Percentiles rank a stretch among this genome's conserved stretches.
Evolutionary conservation across 2,888 invertebrate genomes (phyloP).

Genomic region (Lydus trimaculatus): DNA sequence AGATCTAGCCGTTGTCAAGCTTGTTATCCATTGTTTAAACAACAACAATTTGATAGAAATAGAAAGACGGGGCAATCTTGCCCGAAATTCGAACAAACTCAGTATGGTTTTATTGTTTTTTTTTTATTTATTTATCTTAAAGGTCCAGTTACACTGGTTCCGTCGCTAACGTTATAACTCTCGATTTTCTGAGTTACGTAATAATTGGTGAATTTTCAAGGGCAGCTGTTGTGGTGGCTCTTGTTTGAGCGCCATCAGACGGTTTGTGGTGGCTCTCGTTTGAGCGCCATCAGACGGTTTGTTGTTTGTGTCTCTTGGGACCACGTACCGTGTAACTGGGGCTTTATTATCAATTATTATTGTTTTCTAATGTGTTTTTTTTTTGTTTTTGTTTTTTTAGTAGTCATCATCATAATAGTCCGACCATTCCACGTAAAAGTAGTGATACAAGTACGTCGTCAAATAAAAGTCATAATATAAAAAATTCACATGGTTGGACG

Average conservation of each 20-base stretch:
- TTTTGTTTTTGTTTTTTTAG: constrained; percentile 11
- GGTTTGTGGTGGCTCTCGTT: no score
- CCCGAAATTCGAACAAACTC: constrained; percentile 59
- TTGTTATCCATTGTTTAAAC: constrained; percentile 44
- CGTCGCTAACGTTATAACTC: no score
- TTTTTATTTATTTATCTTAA: constrained; percentile 3
- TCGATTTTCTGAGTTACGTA: no score
- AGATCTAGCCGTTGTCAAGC: constrained; percentile 51
- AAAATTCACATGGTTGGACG: constrained; percentile 46
- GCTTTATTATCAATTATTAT: no score
- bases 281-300: no score
- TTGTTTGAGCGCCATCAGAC: no score
- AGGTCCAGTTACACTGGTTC: no score
- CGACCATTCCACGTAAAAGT: constrained; percentile 57
- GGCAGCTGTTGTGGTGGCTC: no score
- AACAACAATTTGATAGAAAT: constrained; percentile 39
- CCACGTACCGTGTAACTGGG: no score
- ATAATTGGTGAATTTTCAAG: no score
- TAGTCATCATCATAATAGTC: constrained; percentile 35
- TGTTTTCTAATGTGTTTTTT: no score
- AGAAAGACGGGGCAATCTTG: constrained; percentile 61
- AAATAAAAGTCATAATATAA: constrained; percentile 36
- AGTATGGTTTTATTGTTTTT: constrained; percentile 46
- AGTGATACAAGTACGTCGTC: constrained; percentile 52
- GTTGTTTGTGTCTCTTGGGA: no score